Evolutionary conservation across 2,888 invertebrate genomes (phyloP).

Genomic region (Copidosoma aretas): DNA sequence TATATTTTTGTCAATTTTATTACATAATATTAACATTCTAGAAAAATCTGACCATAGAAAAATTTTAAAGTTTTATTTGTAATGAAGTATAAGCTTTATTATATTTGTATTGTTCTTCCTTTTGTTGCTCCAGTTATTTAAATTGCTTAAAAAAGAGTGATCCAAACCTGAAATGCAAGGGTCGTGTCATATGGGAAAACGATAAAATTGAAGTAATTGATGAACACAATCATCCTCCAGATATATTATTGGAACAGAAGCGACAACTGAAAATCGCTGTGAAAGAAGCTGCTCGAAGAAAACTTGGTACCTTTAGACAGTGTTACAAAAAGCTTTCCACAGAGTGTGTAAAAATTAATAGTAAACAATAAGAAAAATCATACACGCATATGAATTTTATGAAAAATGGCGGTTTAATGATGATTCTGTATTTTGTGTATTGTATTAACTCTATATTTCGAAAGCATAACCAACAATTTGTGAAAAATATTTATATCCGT

Average conservation of each 20-base stretch:
- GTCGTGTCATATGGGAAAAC: background rate
- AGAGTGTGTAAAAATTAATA: too few species aligned
- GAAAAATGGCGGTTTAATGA: background rate
- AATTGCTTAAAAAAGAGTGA: slow-evolving; percentile 3
- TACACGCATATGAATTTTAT: too few species aligned
- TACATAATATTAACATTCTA: background rate
- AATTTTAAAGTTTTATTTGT: too few species aligned
- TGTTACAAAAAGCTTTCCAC: background rate
- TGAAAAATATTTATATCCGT: too few species aligned
- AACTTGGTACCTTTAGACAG: background rate
- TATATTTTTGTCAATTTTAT: background rate
- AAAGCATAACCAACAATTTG: too few species aligned
- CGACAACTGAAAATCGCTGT: background rate
- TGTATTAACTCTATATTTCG: too few species aligned
- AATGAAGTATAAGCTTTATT: too few species aligned
- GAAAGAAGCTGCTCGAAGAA: background rate
- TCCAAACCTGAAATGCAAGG: background rate
- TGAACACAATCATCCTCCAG: background rate
- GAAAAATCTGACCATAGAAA: background rate
- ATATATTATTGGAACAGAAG: background rate
- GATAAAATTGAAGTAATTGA: background rate
- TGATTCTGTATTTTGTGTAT: background rate
- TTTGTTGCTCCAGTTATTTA: slow-evolving; percentile 1
- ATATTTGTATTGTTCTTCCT: too few species aligned
- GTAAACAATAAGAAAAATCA: too few species aligned